phyloP scores from a whole-genome alignment of 2,113 vertebrate species.

The Lophius piscatorius region DNA sequence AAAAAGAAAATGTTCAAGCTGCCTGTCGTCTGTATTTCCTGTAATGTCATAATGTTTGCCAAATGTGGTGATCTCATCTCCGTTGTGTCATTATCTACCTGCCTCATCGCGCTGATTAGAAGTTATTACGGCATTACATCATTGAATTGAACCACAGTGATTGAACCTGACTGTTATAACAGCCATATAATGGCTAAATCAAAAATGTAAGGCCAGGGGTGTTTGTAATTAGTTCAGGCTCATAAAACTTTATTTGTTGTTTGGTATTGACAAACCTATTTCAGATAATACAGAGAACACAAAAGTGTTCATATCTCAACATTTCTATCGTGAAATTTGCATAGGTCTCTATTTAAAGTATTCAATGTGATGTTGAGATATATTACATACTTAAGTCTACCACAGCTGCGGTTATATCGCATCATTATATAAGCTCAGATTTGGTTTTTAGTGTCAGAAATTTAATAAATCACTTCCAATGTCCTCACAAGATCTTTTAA shows the following conservation, averaged over 20 bases:
- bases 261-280: background rate
- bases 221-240: background rate
- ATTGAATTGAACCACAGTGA: slow-evolving; percentile 18
- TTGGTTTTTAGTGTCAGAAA: too few species aligned
- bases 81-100: slow-evolving; percentile 40
- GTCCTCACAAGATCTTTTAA: too few species aligned
- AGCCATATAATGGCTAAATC: slow-evolving; percentile 37
- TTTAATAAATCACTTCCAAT: too few species aligned
- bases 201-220: background rate
- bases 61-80: slow-evolving; percentile 28
- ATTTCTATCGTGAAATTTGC: background rate
- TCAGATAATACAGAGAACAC: background rate
- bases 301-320: background rate
- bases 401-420: too few species aligned
- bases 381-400: background rate
- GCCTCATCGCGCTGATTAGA: slow-evolving; percentile 12
- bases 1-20: too few species aligned
- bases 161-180: slow-evolving; percentile 15
- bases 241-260: slow-evolving; percentile 15
- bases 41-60: too few species aligned
- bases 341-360: background rate
- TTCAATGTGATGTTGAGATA: slow-evolving; percentile 1
- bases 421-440: too few species aligned
- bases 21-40: too few species aligned
- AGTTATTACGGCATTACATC: slow-evolving; percentile 29